Percentiles rank a stretch among this genome's conserved stretches.
Conservation (phyloP, 2,888 invertebrate genomes). For the Scotopteryx bipunctaria region DNA sequence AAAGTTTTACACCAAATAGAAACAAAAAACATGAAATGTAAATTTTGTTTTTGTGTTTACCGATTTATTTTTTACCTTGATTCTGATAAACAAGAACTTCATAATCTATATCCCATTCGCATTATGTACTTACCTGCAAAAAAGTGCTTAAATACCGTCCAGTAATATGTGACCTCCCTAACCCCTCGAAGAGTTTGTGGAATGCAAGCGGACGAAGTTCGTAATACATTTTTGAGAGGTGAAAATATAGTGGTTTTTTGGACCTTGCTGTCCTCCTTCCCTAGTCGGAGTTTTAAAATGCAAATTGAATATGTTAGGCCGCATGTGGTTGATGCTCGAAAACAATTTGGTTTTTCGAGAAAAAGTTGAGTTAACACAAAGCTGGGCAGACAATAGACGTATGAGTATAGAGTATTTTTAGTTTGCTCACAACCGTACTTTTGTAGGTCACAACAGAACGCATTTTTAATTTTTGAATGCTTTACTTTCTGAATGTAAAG, state of each 20-base stretch:
- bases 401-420: slow-evolving; percentile 10
- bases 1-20: too few species aligned
- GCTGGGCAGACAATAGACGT: slow-evolving; percentile 16
- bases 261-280: slow-evolving; percentile 21
- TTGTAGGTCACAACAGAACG: slow-evolving; percentile 2
- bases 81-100: not conserved
- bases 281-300: slow-evolving; percentile 37
- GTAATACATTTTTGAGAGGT: slow-evolving; percentile 31
- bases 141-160: slow-evolving; percentile 20
- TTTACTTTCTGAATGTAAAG: too few species aligned
- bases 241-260: slow-evolving; percentile 33
- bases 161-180: slow-evolving; percentile 22
- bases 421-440: slow-evolving; percentile 1
- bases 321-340: slow-evolving; percentile 20
- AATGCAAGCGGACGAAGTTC: slow-evolving; percentile 25
- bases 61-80: not conserved
- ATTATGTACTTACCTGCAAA: slow-evolving; percentile 27
- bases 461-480: not conserved
- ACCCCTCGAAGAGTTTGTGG: slow-evolving; percentile 11
- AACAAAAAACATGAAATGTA: too few species aligned
- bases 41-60: not conserved
- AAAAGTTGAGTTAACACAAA: slow-evolving; percentile 17
- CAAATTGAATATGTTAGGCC: slow-evolving; percentile 40
- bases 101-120: not conserved
- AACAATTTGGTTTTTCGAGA: slow-evolving; percentile 21